Evolutionary conservation across 2,113 vertebrate genomes (phyloP).

Genomic region (Pseudorectes ferrugineus): DNA sequence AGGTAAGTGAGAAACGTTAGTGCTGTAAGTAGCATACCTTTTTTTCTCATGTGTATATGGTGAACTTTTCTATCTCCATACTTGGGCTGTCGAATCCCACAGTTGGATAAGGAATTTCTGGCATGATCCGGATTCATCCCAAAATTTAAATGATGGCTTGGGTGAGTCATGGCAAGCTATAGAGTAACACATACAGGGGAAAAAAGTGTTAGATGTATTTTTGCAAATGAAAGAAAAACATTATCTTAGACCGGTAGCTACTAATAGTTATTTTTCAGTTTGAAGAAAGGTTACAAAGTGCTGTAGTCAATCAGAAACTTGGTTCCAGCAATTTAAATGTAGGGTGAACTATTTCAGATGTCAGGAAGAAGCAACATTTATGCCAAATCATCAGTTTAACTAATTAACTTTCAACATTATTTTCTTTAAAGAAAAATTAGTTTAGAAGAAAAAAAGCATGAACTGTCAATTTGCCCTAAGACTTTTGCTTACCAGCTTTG

Average conservation of each 20-base stretch:
- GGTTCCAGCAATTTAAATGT: constrained; percentile 36
- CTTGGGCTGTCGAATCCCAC: constrained; percentile 96
- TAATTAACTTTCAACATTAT: constrained; percentile 10
- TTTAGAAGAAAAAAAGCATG: constrained; percentile 2
- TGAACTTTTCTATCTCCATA: constrained; percentile 98
- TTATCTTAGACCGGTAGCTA: neutral
- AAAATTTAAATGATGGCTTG: constrained; percentile 98
- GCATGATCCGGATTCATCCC: constrained; percentile 99
- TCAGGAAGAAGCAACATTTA: neutral
- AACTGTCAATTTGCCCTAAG: neutral
- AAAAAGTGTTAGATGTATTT: neutral
- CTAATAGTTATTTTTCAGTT: neutral
- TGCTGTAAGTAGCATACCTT: constrained; percentile 72
- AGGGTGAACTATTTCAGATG: neutral
- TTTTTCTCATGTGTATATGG: constrained; percentile 99
- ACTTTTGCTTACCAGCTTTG: constrained; percentile 9
- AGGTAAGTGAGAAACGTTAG: neutral
- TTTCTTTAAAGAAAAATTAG: neutral
- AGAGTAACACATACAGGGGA: neutral
- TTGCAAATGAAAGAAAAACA: neutral
- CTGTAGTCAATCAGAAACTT: neutral
- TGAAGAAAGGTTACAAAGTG: neutral
- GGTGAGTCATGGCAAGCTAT: constrained; percentile 97
- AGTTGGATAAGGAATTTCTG: constrained; percentile 97
- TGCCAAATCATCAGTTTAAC: neutral